These are phyloP conservation scores for Sesia apiformis DNA, from an alignment of 2,888 invertebrate species.

Conservation along the genomic window DNA sequence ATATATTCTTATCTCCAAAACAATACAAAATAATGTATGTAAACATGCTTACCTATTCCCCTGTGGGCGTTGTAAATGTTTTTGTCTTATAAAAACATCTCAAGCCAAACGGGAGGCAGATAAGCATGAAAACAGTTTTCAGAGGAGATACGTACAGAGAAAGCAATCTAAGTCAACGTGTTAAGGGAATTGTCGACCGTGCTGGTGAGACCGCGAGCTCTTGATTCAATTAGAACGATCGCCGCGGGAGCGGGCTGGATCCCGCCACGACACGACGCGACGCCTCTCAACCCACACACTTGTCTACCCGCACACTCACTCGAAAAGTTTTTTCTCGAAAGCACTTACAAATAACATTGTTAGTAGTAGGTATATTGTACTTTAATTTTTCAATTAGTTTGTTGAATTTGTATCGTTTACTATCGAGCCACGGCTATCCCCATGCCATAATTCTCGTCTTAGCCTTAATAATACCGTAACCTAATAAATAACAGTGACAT, in stretches of 20 bases:
- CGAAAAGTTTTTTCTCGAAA: too few relatives aligned
- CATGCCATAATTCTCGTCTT: constrained; percentile 52
- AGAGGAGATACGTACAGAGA: constrained; percentile 13
- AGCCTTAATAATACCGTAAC: constrained; percentile 63
- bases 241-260: constrained; percentile 30
- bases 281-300: not conserved
- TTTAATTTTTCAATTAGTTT: too few relatives aligned
- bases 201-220: constrained; percentile 29
- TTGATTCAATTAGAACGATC: constrained; percentile 48
- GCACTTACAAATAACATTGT: too few relatives aligned
- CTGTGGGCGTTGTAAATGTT: not conserved
- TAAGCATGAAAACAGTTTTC: constrained; percentile 15
- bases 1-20: too few relatives aligned
- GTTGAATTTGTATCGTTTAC: too few relatives aligned
- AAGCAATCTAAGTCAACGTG: constrained; percentile 61
- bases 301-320: not conserved
- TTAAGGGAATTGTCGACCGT: constrained; percentile 49
- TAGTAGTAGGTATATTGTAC: too few relatives aligned
- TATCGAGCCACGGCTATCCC: constrained; percentile 5
- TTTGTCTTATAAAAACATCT: not conserved
- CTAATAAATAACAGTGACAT: constrained; percentile 74
- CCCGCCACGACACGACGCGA: constrained; percentile 4
- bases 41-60: not conserved
- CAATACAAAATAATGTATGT: too few relatives aligned
- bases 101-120: constrained; percentile 3